A percentile compares a stretch with the other conserved stretches of the same genome.
Conservation (phyloP, 1,140 invertebrate genomes). For the Schlechtendalia chinensis region DNA sequence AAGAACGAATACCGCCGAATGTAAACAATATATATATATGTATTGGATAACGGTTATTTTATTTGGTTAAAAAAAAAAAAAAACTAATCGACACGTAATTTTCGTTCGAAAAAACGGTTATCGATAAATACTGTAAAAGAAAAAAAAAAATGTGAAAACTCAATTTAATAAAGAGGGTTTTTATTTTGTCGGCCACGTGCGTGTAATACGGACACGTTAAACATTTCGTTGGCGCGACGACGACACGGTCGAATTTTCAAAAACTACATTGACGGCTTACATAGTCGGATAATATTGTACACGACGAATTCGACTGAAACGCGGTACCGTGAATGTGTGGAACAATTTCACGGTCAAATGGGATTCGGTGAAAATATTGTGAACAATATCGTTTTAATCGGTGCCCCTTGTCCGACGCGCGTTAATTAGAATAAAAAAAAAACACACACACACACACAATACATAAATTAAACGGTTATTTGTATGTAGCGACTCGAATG, state of each 20-base stretch:
- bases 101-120: no score
- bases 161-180: slow-evolving; percentile 5
- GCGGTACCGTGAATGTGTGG: neutral
- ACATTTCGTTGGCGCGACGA: neutral
- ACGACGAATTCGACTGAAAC: neutral
- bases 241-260: neutral
- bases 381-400: slow-evolving; percentile 19
- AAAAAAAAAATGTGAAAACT: neutral
- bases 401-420: neutral
- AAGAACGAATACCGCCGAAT: neutral
- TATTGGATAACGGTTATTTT: neutral
- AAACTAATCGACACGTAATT: neutral
- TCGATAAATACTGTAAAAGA: neutral
- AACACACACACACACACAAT: no score
- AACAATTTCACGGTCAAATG: slow-evolving; percentile 43
- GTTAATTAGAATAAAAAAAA: slow-evolving; percentile 37
- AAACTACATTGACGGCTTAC: no score
- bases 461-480: slow-evolving; percentile 26
- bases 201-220: neutral
- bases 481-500: neutral
- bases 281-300: neutral
- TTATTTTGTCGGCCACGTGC: no score
- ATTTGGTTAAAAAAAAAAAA: neutral
- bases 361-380: neutral
- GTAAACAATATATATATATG: neutral